Evolutionary conservation across 2,888 invertebrate species (phyloP).

Genomic region (Chromoteleia sp.): DNA sequence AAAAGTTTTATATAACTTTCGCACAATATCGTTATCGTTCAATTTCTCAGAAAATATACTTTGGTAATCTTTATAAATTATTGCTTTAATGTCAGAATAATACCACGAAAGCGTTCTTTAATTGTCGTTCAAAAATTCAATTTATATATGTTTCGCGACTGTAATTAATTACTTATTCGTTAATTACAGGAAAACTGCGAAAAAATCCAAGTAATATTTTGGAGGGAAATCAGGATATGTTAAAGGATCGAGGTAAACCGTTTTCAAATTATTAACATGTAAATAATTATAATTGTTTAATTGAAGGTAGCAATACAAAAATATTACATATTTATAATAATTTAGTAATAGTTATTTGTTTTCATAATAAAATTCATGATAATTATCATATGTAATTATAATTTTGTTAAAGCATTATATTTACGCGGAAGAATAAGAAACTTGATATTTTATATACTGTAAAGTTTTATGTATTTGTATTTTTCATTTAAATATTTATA

Average conservation of each 20-base stretch:
- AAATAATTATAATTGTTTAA: neutral
- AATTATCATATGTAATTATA: no score
- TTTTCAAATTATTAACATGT: neutral
- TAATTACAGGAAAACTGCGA: conserved; percentile 80
- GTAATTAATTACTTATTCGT: conserved; percentile 23
- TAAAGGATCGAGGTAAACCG: conserved; percentile 80
- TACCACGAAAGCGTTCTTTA: neutral
- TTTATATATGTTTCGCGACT: conserved; percentile 1
- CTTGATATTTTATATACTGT: neutral
- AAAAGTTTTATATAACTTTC: conserved; percentile 28
- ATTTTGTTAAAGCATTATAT: neutral
- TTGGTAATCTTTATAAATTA: conserved; percentile 10
- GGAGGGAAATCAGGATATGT: conserved; percentile 82
- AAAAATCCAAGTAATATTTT: conserved; percentile 81
- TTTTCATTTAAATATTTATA: no score
- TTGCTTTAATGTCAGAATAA: conserved; percentile 14
- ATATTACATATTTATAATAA: no score
- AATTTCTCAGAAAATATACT: conserved; percentile 18
- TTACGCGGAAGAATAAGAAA: conserved; percentile 2
- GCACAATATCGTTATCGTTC: conserved; percentile 11
- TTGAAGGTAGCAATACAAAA: no score
- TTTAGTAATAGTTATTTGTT: no score
- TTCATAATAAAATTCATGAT: no score
- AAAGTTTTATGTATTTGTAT: no score
- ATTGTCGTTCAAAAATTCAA: neutral